phyloP scores from a whole-genome alignment of 1,140 invertebrate genomes.

The Penaeus japonicus region DNA sequence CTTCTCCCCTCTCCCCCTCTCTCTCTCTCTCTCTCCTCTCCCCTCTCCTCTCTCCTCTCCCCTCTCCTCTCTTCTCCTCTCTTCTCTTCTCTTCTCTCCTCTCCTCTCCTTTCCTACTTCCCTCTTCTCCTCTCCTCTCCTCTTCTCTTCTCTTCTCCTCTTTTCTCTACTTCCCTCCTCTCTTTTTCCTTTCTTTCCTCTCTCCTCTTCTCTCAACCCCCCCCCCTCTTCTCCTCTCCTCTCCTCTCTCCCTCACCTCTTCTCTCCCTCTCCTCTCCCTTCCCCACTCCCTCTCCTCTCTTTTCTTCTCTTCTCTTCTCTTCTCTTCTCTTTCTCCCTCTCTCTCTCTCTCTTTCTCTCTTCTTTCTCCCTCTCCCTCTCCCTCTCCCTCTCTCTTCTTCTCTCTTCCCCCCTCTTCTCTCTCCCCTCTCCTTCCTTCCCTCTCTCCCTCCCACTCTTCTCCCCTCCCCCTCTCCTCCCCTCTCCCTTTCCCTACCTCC shows the following conservation, averaged over 20 bases:
- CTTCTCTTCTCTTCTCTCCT: too few species aligned
- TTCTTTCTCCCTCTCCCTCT: too few species aligned
- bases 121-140: neutral
- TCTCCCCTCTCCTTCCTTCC: too few species aligned
- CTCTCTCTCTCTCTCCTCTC: neutral
- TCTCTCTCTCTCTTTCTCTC: too few species aligned
- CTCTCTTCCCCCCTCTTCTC: too few species aligned
- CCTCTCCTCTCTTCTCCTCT: neutral
- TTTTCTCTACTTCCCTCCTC: neutral
- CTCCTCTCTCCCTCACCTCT: neutral
- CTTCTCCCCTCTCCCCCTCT: neutral
- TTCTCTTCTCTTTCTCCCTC: too few species aligned
- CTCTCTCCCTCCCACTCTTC: too few species aligned
- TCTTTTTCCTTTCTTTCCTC: constrained; percentile 9
- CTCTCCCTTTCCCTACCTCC: too few species aligned
- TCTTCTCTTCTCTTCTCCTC: neutral
- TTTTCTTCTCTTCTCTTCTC: too few species aligned
- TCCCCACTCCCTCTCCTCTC: neutral
- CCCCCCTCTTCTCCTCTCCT: neutral
- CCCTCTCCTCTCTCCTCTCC: neutral
- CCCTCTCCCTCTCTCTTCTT: too few species aligned
- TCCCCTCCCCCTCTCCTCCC: too few species aligned
- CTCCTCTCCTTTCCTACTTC: neutral
- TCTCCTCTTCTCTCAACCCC: neutral
- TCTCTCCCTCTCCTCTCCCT: neutral